Evolutionary conservation across 92 coral and sea anemone species (phyloP), one percentile per base, ranked within the genome.

Genomic region (Heteractis magnifica): DNA sequence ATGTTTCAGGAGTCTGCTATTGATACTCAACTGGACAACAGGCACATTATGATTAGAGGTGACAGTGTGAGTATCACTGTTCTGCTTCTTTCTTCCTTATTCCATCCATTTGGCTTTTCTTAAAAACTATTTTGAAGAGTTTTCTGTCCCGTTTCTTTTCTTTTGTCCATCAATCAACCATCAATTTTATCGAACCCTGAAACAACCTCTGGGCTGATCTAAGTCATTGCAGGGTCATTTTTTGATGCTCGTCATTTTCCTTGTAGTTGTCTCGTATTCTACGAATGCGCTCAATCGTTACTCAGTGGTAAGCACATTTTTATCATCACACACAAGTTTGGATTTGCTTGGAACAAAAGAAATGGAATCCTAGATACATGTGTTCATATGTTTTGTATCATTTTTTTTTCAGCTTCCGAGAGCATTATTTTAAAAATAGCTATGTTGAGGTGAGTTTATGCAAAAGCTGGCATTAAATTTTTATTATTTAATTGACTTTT

Each of bases 1-100:
- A 12, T 75, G 56, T 80, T 76, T 15, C 52, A 96, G 99, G 99
- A 96, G 81, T 96, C 99, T 71, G 91, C 94, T 64, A 89, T 96
- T 75, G 99, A 96, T 72, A 96, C 99, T 26, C 99, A 96, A 82
- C 88, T 96, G 55, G 99, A 96, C 65, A 89, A 96, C 77, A 79
- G 99, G 48, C 99, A 97, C 75, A 92, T 97, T 52, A 90, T 97
- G 97, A 89, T 97, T 72, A 86, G 99, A 84, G 99, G 99, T 80
- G 99, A 97, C 65, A 92, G 97, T 49, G 99, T 96, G 72, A 83
- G 97, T 52, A 49, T 18, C 19, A 16, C 60, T 55, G 49, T 51
- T 53, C 50, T 49, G 19, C 18, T 55, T 72, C 55, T 1, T 23
- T 3, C 44, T 34, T 34, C 44, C 44, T 34, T 34, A 34, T 34